phyloP scores from a whole-genome alignment of 2,113 vertebrate species.

The Urocitellus parryii region DNA sequence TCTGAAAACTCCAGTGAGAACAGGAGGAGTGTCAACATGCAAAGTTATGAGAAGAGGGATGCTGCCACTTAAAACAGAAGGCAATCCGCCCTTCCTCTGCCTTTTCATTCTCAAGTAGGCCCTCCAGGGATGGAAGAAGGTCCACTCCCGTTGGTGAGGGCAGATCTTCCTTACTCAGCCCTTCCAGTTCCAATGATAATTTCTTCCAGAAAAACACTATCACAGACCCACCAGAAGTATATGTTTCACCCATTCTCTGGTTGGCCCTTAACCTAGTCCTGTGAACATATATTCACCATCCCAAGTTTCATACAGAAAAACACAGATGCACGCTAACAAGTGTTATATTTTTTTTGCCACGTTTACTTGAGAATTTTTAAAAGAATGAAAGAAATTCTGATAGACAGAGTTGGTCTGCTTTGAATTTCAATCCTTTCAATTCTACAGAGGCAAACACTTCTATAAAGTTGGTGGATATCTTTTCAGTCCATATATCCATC shows the following conservation, averaged over 20 bases:
- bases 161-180: not conserved
- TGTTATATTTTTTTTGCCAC: not conserved
- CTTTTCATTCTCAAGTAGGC: not conserved
- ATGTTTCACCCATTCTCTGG: not conserved
- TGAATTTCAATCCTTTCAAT: not conserved
- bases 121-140: not conserved
- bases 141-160: not conserved
- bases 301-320: not conserved
- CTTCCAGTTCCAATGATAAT: not conserved
- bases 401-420: not conserved
- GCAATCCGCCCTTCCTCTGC: not conserved
- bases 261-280: not conserved
- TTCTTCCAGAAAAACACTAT: not conserved
- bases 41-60: not conserved
- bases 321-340: not conserved
- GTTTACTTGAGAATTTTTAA: not conserved
- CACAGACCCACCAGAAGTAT: not conserved
- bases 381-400: not conserved
- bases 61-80: not conserved
- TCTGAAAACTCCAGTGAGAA: not conserved
- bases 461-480: not conserved
- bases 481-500: not conserved
- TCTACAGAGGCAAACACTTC: not conserved
- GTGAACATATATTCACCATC: not conserved
- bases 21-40: not conserved